Evolutionary conservation across 1,140 invertebrate species (phyloP), one percentile per base, ranked within the genome.

Genomic region (Eurosta solidaginis): DNA sequence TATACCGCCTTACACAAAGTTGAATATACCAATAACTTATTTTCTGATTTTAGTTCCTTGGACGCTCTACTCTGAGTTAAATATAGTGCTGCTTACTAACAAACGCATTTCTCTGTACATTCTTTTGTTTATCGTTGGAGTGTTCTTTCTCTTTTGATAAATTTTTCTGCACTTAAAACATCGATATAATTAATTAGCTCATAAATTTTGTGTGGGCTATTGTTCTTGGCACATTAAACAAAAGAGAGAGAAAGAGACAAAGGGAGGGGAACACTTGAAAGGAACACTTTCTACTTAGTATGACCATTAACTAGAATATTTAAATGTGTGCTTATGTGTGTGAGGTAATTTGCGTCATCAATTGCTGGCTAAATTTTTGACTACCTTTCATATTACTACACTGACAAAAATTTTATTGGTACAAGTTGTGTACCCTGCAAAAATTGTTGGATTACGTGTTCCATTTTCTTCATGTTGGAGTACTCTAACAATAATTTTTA

Each of bases 141-240:
- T 40, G 17, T 54, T 29, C 17, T 33, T 76, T 76, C 36, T 36
- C n/a, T 76, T 49, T 76, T 49, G 33, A 33, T 47, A 20, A 12
- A 27, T 52, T 68, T 29, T 44, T 9, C 27, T 27, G 40, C 68
- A 52, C 68, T 75, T 42, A 75, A 76, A 74, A 33, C 78, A 79
- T 79, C 59, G 59, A 79, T 79, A 73, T 79, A 77, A 77, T 79
- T 79, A 79, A 79, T 79, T 74, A 54, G 36, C 54, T 77, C 78
- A 77, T 79, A 79, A 79, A 79, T 79, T 74, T 9, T 49, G 47
- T 2, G 17, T 17, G 44, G 74, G 25, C 52, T 45, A 77, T 79
- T 79, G 78, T 79, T 79, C 77, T 79, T 75, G 75, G 59, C 76
- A 79, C 45, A 68, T 77, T 79, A 49, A 77, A 74, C 49, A 52